Base-by-base conservation (phyloP, 1,140 invertebrate genomes). In the Ceratitis capitata region DNA sequence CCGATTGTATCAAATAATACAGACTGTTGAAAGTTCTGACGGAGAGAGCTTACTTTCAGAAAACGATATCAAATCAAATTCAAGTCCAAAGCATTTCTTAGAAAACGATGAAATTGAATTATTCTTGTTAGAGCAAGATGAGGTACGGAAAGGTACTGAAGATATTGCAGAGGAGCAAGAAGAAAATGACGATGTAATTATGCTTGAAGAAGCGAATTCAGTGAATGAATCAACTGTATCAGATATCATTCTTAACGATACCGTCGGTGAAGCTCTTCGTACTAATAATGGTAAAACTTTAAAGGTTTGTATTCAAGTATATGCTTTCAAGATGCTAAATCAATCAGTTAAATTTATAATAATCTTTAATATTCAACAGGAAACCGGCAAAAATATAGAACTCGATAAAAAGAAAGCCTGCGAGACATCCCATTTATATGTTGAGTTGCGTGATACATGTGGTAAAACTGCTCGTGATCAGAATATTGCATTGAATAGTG, bases 401-500 rank as follows among this genome's bases (percentile, higher is more conserved):
- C 3, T 42, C 1, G 83, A 86, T 82, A 83, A 83, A 19, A 26
- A 26, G 3, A 7, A 10, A 29, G 23, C 26, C 23, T 84, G 47
- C 14, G 23, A 47, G 9, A 42, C 35, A 12, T 6, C 64, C 1
- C 16, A 86, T 1, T 35, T 26, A 45, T 84, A 82, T 84, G n/a
- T 82, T 1, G n/a, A 78, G 23, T 47, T 69, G 3, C 84, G 85
- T 23, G 84, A 53, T n/a, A 51, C 56, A 61, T 86, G 85, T 35
- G 83, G 61, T 2, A 74, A 82, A 26, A 58, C 64, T 82, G 84
- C 82, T 51, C 19, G 47, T 12, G 58, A 16, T 29, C 14, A 9
- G 0, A 51, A 45, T 49, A 69, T 47, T 4, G 47, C 84, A 26
- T 69, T 61, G 51, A n/a, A 29, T 42, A 19, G 61, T 42, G 7